Evolutionary conservation across 1,140 invertebrate species (phyloP).

Genomic region (Harlomillsia oculata): DNA sequence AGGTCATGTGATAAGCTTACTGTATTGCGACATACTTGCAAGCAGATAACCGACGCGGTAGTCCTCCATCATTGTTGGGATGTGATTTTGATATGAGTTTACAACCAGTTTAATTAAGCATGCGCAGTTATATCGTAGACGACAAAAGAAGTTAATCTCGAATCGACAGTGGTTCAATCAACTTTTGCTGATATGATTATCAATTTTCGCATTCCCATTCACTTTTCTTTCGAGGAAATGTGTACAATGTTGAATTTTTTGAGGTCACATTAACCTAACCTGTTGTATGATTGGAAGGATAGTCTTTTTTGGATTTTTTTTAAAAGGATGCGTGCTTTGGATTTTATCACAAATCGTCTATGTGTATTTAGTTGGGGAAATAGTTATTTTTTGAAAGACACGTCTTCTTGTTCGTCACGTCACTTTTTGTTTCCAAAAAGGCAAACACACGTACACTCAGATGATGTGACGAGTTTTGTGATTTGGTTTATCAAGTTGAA

Average conservation of each 20-base stretch:
- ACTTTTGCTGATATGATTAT: neutral
- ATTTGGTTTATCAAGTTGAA: neutral
- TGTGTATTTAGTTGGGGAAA: neutral
- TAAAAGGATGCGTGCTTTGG: too few relatives aligned
- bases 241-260: neutral
- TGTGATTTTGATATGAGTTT: neutral
- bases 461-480: neutral
- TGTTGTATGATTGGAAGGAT: neutral
- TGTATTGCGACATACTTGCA: constrained; percentile 21
- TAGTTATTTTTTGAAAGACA: neutral
- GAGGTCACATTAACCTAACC: neutral
- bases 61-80: constrained; percentile 20
- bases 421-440: neutral
- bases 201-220: neutral
- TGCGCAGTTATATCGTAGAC: neutral
- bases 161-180: neutral
- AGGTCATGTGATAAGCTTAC: constrained; percentile 2
- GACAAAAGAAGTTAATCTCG: neutral
- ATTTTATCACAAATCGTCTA: constrained; percentile 5
- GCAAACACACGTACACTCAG: neutral
- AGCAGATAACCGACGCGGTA: constrained; percentile 26
- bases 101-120: neutral
- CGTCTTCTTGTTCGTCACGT: neutral
- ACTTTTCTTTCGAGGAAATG: neutral
- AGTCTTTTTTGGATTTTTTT: neutral